Conservation (phyloP, 2,888 invertebrate species). For the Polydrusus pterygomalis region DNA sequence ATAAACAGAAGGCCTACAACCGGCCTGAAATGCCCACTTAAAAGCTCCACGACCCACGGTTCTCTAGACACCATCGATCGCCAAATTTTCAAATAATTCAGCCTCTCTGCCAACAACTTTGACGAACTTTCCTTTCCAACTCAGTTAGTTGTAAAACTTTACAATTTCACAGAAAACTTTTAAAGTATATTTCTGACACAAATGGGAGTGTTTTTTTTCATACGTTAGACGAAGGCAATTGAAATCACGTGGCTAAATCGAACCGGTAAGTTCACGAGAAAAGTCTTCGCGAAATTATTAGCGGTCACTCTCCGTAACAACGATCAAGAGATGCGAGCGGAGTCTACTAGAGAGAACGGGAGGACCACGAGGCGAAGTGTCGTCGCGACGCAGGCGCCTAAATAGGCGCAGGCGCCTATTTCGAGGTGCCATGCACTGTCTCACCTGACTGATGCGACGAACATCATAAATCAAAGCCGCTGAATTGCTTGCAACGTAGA, state of each 20-base stretch:
- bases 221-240: conserved; percentile 36
- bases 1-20: conserved; percentile 22
- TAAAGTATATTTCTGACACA: conserved; percentile 28
- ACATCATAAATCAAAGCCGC: conserved; percentile 44
- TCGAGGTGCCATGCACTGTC: conserved; percentile 60
- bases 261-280: conserved; percentile 51
- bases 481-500: conserved; percentile 40
- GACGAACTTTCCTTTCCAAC: conserved; percentile 21
- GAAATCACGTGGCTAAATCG: conserved; percentile 43
- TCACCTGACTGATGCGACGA: conserved; percentile 61
- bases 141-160: conserved; percentile 27
- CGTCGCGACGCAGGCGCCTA: conserved; percentile 67
- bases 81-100: conserved; percentile 50
- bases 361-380: conserved; percentile 68
- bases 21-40: conserved; percentile 35
- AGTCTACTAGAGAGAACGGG: conserved; percentile 71
- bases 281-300: conserved; percentile 51
- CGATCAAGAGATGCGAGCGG: conserved; percentile 69
- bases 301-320: conserved; percentile 49
- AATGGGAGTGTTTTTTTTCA: conserved; percentile 8
- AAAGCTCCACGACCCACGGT: conserved; percentile 37
- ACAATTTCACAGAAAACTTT: conserved; percentile 30
- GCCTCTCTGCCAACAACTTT: conserved; percentile 44
- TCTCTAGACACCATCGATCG: conserved; percentile 53
- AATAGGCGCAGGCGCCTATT: conserved; percentile 64